Percentiles rank a stretch among this genome's conserved stretches.
Evolutionary conservation across 2,113 vertebrate genomes (phyloP).

Genomic region (Deroptyus accipitrinus): DNA sequence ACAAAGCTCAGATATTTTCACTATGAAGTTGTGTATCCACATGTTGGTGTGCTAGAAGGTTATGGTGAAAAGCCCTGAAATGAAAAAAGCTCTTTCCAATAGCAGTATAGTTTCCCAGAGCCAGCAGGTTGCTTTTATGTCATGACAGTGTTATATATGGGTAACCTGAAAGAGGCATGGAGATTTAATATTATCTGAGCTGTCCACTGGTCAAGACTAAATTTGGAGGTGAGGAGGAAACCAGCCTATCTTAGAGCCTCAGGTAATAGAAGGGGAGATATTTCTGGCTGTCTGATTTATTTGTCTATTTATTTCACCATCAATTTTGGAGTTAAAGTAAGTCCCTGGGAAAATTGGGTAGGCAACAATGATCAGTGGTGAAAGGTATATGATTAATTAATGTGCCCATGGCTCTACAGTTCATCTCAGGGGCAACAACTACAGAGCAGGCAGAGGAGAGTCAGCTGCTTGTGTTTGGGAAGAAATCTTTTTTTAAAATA

Average conservation of each 20-base stretch:
- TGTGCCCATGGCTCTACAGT: neutral
- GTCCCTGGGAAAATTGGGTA: neutral
- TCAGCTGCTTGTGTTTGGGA: neutral
- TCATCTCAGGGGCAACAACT: neutral
- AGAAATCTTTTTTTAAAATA: neutral
- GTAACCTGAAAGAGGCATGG: neutral
- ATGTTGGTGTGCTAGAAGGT: neutral
- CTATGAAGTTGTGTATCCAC: neutral
- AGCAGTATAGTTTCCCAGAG: neutral
- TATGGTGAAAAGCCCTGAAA: neutral
- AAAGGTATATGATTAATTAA: constrained; percentile 10
- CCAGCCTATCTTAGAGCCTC: neutral
- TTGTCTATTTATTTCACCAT: constrained; percentile 38
- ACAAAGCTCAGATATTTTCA: neutral
- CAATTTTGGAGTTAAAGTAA: constrained; percentile 10
- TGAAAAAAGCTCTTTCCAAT: neutral
- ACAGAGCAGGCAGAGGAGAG: neutral
- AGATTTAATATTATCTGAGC: constrained; percentile 1
- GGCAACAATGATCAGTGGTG: neutral
- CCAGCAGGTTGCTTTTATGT: neutral
- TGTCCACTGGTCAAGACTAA: neutral
- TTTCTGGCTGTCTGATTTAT: constrained; percentile 39
- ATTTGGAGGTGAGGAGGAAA: neutral
- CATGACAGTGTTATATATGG: neutral
- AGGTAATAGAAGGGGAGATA: neutral